Percentiles rank a stretch among this genome's conserved stretches.
These are phyloP conservation scores for Pachymerium ferrugineum DNA, from an alignment of 2,888 invertebrate species.

Conservation along the genomic window DNA sequence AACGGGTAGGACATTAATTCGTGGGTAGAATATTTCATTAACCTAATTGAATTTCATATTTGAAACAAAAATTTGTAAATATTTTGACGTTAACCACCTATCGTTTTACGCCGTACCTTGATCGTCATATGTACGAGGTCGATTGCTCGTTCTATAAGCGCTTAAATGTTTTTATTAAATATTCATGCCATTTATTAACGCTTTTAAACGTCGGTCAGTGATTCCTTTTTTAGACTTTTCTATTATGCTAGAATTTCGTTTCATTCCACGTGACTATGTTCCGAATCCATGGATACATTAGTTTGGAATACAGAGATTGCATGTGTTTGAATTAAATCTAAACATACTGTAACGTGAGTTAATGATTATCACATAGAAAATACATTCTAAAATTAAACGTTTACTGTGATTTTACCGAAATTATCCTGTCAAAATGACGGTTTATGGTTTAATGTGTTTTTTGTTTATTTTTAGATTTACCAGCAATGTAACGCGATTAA, in stretches of 20 bases:
- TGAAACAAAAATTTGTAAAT: background rate
- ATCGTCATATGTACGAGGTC: slow-evolving; percentile 13
- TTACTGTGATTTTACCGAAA: no score
- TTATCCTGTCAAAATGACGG: background rate
- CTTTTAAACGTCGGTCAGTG: background rate
- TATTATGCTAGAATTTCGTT: background rate
- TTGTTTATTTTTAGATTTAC: background rate
- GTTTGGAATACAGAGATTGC: slow-evolving; percentile 12
- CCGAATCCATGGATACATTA: slow-evolving; percentile 6
- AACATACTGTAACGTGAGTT: no score
- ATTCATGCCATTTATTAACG: background rate
- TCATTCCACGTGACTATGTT: background rate
- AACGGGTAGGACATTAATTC: slow-evolving; percentile 10
- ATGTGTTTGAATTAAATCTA: no score
- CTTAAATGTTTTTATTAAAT: slow-evolving; percentile 1
- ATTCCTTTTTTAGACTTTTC: background rate
- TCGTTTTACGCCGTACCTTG: slow-evolving; percentile 12
- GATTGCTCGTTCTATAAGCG: background rate
- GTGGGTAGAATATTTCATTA: background rate
- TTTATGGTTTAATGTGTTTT: background rate
- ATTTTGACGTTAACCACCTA: slow-evolving; percentile 1
- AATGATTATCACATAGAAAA: no score
- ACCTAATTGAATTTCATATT: background rate
- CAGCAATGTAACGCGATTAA: slow-evolving; percentile 30
- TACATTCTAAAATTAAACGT: no score